Conservation (phyloP, 2,113 vertebrate species). For the Platichthys stellatus region DNA sequence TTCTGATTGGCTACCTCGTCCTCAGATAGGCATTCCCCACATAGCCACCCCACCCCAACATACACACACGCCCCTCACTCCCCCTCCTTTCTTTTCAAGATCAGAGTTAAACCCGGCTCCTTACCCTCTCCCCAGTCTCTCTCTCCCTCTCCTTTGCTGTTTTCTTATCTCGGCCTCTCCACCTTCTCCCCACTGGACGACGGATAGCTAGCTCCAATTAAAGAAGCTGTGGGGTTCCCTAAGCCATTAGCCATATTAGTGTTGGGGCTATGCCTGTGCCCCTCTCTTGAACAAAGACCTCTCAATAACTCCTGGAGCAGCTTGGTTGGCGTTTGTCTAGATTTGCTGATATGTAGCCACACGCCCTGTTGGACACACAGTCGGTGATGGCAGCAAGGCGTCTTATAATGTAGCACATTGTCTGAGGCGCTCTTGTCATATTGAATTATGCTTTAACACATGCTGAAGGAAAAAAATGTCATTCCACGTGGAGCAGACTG, state of each 20-base stretch:
- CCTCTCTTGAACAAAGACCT: conserved; percentile 67
- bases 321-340: conserved; percentile 55
- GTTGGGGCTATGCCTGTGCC: conserved; percentile 71
- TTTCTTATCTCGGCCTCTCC: conserved; percentile 58
- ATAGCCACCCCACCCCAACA: conserved; percentile 5
- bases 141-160: conserved; percentile 34
- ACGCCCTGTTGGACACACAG: conserved; percentile 26
- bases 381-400: conserved; percentile 2
- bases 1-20: conserved; percentile 57
- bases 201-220: conserved; percentile 72
- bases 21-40: conserved; percentile 9
- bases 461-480: conserved; percentile 1
- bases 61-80: conserved; percentile 13
- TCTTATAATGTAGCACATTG: conserved; percentile 15
- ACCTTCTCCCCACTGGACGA: conserved; percentile 42
- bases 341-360: conserved; percentile 40
- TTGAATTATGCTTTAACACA: conserved; percentile 22
- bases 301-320: conserved; percentile 47
- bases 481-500: background rate
- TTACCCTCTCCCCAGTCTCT: conserved; percentile 33
- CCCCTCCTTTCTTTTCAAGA: conserved; percentile 52
- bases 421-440: background rate
- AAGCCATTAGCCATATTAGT: conserved; percentile 78
- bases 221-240: conserved; percentile 73
- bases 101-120: conserved; percentile 54